These are phyloP conservation scores for Stenchaetothrips biformis DNA, from an alignment of 2,888 invertebrate genomes.

Conservation along the genomic window DNA sequence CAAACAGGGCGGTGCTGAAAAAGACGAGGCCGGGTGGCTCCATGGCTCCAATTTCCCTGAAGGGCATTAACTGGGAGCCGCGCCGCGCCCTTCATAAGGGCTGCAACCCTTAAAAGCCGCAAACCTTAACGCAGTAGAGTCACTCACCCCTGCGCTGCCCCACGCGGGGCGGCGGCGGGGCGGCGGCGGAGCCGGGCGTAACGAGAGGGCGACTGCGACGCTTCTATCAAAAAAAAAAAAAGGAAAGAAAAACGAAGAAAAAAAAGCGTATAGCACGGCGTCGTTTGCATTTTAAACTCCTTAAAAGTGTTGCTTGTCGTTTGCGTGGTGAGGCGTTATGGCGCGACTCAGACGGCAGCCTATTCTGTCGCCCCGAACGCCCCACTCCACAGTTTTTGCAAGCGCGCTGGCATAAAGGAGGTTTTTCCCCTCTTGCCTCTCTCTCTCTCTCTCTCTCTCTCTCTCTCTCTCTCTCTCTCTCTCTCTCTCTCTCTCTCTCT, in stretches of 20 bases:
- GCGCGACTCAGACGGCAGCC: neutral
- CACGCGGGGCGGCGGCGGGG: too few species aligned
- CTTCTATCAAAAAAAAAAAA: neutral
- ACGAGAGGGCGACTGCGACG: neutral
- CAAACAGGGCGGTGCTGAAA: too few species aligned
- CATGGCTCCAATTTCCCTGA: conserved; percentile 12
- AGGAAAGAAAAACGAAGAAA: neutral
- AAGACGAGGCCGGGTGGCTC: too few species aligned
- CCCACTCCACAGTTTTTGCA: too few species aligned
- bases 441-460: neutral
- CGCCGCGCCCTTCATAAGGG: conserved; percentile 1
- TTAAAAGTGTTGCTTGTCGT: conserved; percentile 25
- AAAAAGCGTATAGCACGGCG: conserved; percentile 3
- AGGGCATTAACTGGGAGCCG: neutral
- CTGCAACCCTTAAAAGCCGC: too few species aligned
- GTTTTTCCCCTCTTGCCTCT: neutral
- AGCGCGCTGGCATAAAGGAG: too few species aligned
- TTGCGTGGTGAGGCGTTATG: neutral
- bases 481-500: neutral
- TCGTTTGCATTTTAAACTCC: conserved; percentile 25
- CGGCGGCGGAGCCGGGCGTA: too few species aligned
- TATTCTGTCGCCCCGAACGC: neutral
- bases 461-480: neutral
- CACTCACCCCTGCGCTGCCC: too few species aligned
- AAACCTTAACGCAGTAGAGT: too few species aligned